Evolutionary conservation across 1,140 invertebrate genomes (phyloP).

Genomic region (Armadillidium nasatum): DNA sequence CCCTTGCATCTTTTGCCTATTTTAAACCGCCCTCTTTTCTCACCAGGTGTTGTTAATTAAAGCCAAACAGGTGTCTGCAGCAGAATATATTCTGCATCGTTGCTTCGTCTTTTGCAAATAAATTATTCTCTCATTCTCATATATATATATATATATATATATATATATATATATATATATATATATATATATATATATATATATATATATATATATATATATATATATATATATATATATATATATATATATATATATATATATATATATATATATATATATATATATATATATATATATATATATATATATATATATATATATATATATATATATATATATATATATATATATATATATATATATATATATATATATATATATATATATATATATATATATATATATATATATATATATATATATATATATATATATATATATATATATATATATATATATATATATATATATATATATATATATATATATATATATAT

Average conservation of each 20-base stretch:
- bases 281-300: not conserved
- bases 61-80: not conserved
- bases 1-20: conserved; percentile 25
- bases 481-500: conserved; percentile 28
- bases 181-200: conserved; percentile 16
- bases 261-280: conserved; percentile 25
- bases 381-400: conserved; percentile 2
- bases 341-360: no score
- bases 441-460: conserved; percentile 30
- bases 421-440: conserved; percentile 30
- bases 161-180: no score
- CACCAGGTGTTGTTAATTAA: no score
- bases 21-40: no score
- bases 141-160: no score
- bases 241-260: conserved; percentile 32
- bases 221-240: not conserved
- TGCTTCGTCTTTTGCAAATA: no score
- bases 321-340: no score
- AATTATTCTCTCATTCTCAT: no score
- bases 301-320: no score
- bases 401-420: conserved; percentile 29
- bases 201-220: conserved; percentile 30
- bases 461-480: conserved; percentile 30
- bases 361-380: no score
- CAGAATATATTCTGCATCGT: not conserved